Conservation (phyloP, 2,113 vertebrate species). For the Hemichromis elongatus region DNA sequence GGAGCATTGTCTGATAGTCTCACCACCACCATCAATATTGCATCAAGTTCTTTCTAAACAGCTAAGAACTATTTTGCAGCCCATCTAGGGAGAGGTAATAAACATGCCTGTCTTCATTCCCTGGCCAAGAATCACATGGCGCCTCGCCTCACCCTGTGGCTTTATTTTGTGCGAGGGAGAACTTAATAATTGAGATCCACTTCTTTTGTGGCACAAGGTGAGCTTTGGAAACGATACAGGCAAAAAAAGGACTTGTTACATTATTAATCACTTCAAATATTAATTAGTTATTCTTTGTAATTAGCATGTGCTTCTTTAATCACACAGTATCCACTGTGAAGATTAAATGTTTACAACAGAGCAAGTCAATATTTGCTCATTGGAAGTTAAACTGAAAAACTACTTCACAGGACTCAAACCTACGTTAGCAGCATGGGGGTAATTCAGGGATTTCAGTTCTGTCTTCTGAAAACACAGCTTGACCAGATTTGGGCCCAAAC, state of each 20-base stretch:
- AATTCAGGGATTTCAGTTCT: neutral
- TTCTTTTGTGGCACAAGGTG: neutral
- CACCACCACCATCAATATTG: constrained; percentile 62
- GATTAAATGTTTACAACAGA: constrained; percentile 20
- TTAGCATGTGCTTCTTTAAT: constrained; percentile 41
- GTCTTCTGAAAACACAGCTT: neutral
- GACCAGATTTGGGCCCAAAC: constrained; percentile 17
- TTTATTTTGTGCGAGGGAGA: neutral
- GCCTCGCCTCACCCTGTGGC: neutral
- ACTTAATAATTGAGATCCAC: neutral
- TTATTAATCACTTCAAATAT: constrained; percentile 42
- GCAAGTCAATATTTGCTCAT: constrained; percentile 33
- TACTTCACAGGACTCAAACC: neutral
- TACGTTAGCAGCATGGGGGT: neutral
- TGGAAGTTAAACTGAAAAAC: constrained; percentile 15
- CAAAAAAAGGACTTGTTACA: constrained; percentile 25
- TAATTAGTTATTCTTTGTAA: constrained; percentile 25
- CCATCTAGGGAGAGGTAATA: constrained; percentile 22
- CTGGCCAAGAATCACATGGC: neutral
- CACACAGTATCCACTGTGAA: neutral
- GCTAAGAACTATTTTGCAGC: constrained; percentile 37
- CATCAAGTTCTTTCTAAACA: constrained; percentile 60
- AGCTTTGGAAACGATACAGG: neutral
- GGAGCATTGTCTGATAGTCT: constrained; percentile 37
- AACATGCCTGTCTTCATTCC: constrained; percentile 34